A percentile compares a stretch with the other conserved stretches of the same genome.
These are phyloP conservation scores for Fulica atra DNA, from an alignment of 2,113 vertebrate species.

Conservation along the genomic window DNA sequence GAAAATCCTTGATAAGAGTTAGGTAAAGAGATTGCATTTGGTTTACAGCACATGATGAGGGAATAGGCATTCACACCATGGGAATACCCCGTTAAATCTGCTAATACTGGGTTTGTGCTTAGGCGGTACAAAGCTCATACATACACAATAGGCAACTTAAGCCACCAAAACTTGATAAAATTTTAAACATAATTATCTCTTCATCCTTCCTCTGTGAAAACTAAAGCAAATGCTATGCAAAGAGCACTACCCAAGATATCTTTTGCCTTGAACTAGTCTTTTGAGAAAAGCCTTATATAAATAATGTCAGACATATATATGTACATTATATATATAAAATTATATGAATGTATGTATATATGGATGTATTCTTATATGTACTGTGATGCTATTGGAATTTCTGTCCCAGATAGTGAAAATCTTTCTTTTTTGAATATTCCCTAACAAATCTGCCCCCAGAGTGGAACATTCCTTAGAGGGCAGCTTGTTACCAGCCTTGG, in stretches of 20 bases:
- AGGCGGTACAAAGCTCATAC: rapidly evolving
- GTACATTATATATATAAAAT: too few relatives aligned
- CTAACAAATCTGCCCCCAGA: neutral
- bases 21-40: neutral
- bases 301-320: neutral
- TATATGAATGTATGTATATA: neutral
- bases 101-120: neutral
- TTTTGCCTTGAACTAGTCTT: neutral
- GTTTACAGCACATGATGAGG: neutral
- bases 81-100: neutral
- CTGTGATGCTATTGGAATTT: neutral
- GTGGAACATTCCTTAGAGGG: neutral
- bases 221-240: neutral
- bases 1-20: neutral
- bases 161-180: neutral
- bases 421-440: neutral
- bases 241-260: neutral
- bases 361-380: neutral
- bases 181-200: neutral
- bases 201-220: neutral
- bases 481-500: neutral
- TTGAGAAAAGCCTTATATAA: neutral
- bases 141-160: neutral
- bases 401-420: neutral
- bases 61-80: neutral